phyloP scores from a whole-genome alignment of 1,140 invertebrate genomes.

The Spodoptera frugiperda region DNA sequence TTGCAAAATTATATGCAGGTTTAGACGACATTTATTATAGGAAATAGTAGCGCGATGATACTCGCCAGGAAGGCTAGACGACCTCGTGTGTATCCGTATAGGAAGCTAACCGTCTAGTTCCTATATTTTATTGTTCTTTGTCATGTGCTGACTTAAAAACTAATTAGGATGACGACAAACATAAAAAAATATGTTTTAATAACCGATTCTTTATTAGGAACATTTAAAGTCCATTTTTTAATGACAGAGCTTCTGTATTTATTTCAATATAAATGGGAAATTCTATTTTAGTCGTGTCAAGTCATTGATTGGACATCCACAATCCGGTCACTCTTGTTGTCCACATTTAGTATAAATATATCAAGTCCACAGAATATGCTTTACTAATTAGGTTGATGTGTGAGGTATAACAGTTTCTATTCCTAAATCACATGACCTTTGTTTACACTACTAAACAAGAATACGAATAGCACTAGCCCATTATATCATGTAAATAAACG shows the following conservation, averaged over 20 bases:
- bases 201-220: background rate
- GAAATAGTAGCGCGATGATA: conserved; percentile 49
- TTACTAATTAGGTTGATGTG: conserved; percentile 10
- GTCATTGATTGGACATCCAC: conserved; percentile 11
- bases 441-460: conserved; percentile 10
- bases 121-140: conserved; percentile 53
- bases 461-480: background rate
- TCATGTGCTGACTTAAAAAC: conserved; percentile 21
- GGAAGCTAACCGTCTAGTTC: conserved; percentile 55
- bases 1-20: conserved; percentile 9
- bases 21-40: conserved; percentile 47
- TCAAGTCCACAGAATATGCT: background rate
- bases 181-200: background rate
- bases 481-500: conserved; percentile 25
- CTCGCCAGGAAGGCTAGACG: conserved; percentile 51
- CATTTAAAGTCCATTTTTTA: background rate
- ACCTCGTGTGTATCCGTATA: conserved; percentile 54
- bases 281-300: conserved; percentile 11
- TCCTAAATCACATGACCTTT: background rate
- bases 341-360: background rate
- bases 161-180: conserved; percentile 40
- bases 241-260: conserved; percentile 1
- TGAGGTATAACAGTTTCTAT: background rate
- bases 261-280: conserved; percentile 11
- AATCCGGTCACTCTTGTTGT: background rate